Percentiles rank a stretch among this genome's conserved stretches.
Conservation (phyloP, 2,113 vertebrate genomes). For the Patagioenas fasciata region DNA sequence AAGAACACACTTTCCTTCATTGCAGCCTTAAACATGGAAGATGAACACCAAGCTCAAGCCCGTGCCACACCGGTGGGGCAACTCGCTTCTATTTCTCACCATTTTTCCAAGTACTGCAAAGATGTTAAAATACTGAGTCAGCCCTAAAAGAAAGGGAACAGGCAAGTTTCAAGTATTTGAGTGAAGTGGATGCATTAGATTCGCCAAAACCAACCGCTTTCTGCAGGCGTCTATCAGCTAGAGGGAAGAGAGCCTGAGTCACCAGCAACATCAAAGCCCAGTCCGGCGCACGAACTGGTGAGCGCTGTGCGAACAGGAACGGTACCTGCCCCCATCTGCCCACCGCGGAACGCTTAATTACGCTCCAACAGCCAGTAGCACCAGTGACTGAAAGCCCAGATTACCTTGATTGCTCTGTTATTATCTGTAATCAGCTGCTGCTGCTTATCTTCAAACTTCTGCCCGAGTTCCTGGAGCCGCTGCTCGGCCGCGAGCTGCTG, state of each 20-base stretch:
- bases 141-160: constrained; percentile 13
- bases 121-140: not conserved
- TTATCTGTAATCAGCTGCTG: constrained; percentile 78
- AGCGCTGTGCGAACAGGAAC: constrained; percentile 28
- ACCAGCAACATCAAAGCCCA: constrained; percentile 49
- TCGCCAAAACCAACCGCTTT: constrained; percentile 17
- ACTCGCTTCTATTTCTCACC: not conserved
- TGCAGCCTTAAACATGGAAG: not conserved
- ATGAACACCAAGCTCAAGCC: not conserved
- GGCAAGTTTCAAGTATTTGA: constrained; percentile 33
- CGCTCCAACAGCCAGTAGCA: constrained; percentile 65
- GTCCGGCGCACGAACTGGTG: constrained; percentile 29
- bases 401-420: constrained; percentile 85
- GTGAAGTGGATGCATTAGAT: constrained; percentile 17
- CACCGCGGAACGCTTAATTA: constrained; percentile 63
- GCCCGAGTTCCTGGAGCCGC: constrained; percentile 76
- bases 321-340: constrained; percentile 54
- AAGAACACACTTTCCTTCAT: not conserved
- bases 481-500: constrained; percentile 79
- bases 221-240: not conserved
- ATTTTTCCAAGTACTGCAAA: not conserved
- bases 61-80: not conserved
- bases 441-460: constrained; percentile 85
- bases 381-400: constrained; percentile 54
- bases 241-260: constrained; percentile 57